These are phyloP conservation scores for Orgyia antiqua DNA, from an alignment of 2,888 invertebrate species.

Conservation along the genomic window DNA sequence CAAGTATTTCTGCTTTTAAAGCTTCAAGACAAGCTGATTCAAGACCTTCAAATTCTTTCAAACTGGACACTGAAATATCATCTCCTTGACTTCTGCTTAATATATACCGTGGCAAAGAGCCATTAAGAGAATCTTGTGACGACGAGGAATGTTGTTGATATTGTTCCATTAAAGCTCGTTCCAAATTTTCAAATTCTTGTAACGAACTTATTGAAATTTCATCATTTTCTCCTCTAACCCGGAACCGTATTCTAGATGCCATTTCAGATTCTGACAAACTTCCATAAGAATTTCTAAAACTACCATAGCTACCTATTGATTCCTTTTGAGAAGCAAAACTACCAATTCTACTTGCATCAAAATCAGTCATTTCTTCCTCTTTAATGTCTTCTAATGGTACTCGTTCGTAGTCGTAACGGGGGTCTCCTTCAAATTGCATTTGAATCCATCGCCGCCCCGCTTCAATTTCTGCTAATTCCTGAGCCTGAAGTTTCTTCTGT, in stretches of 20 bases:
- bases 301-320: slow-evolving; percentile 87
- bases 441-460: slow-evolving; percentile 93
- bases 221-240: slow-evolving; percentile 92
- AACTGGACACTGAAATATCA: slow-evolving; percentile 90
- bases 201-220: slow-evolving; percentile 94
- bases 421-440: slow-evolving; percentile 90
- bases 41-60: slow-evolving; percentile 95
- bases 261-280: slow-evolving; percentile 96
- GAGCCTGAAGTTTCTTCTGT: slow-evolving; percentile 73
- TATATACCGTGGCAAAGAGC: slow-evolving; percentile 86
- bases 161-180: slow-evolving; percentile 90
- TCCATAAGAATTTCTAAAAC: slow-evolving; percentile 92
- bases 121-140: slow-evolving; percentile 92
- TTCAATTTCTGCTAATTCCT: slow-evolving; percentile 78
- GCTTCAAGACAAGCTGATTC: slow-evolving; percentile 93
- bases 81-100: slow-evolving; percentile 88
- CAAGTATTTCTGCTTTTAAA: slow-evolving; percentile 88
- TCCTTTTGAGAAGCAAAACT: slow-evolving; percentile 87
- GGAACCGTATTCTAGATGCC: slow-evolving; percentile 88
- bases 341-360: slow-evolving; percentile 88
- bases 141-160: slow-evolving; percentile 84
- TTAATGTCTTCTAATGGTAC: slow-evolving; percentile 94
- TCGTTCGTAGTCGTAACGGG: slow-evolving; percentile 88
- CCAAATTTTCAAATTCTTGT: slow-evolving; percentile 95
- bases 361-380: slow-evolving; percentile 93